Conservation (phyloP, 2,888 invertebrate genomes). For the Eubasilissa splendida region DNA sequence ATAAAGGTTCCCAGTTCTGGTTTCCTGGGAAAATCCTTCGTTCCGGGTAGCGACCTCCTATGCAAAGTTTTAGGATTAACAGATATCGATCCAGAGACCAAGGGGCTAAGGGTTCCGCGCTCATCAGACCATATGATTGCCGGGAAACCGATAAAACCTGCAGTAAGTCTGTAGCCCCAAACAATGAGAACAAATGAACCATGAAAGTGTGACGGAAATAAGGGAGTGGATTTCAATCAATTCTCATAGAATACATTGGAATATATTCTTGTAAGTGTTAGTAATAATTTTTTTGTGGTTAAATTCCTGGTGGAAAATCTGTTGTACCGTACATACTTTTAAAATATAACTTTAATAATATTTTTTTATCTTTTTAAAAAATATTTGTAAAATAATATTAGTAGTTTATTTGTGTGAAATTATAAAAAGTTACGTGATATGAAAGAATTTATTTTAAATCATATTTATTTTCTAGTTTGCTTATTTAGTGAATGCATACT, state of each 20-base stretch:
- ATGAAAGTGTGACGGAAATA: conserved; percentile 43
- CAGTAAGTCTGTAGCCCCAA: conserved; percentile 37
- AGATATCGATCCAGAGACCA: conserved; percentile 27
- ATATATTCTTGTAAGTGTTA: conserved; percentile 31
- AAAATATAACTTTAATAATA: background rate
- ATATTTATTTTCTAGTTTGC: background rate
- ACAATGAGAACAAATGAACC: conserved; percentile 47
- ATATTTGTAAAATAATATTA: background rate
- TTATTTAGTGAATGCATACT: background rate
- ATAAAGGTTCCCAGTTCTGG: too few relatives aligned
- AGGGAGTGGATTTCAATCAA: conserved; percentile 44
- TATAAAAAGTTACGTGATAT: too few relatives aligned
- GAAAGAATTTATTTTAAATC: background rate
- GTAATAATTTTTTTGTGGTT: conserved; percentile 8
- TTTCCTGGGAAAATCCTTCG: background rate
- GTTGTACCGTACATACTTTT: background rate
- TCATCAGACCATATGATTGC: conserved; percentile 48
- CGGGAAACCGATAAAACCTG: conserved; percentile 45
- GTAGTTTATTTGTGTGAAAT: background rate
- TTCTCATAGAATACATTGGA: conserved; percentile 41
- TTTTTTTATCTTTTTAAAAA: background rate
- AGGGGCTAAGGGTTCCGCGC: conserved; percentile 27
- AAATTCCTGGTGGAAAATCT: background rate
- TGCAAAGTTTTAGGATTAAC: conserved; percentile 33
- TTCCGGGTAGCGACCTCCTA: background rate